Base-by-base conservation (phyloP, 2,113 vertebrate genomes). In the Peromyscus polionotus region DNA sequence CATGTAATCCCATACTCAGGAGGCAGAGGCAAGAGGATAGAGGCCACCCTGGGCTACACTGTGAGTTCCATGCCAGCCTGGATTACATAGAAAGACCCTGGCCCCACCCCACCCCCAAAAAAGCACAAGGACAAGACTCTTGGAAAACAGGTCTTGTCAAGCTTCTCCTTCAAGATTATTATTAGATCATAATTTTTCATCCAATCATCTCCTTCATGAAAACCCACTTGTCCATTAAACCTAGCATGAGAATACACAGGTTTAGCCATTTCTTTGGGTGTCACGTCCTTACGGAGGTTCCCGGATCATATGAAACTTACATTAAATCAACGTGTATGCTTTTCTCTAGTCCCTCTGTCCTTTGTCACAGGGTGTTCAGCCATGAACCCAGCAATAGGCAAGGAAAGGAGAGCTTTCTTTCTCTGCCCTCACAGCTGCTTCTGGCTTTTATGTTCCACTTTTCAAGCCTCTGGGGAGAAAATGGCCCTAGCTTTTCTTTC, bases 401-500 rank as follows among this genome's bases (percentile, higher is more conserved):
- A 96, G 4, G 54, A 85, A 91, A 72, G 77, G 9, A 54, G 68
- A 33, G 33, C 36, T 87, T 94, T 91, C 33, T 36, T 36, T 67
- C 16, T 48, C 63, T 80, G 51, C 7, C 54, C 48, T 84, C 90
- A 67, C 79, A 93, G 95, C 65, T 86, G 73, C 24, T 89, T 98
- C 54, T 94, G 72, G 92, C 36, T 2, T 81, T 91, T 91, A 87
- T 26, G 14, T 51, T 57, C 86, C 91, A 92, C 28, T 91, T 96
- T 95, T 87, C 20, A 79, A 94, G 22, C 68, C 83, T 92, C 57
- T 90, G 28, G 90, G 63, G n/a, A 86, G 26, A 93, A 20, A 90
- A 73, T 94, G 39, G 42, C 26, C 54, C n/a, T 84, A 36, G 88
- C 90, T 80, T 61, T 96, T 70, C 68, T 75, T 92, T 96, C 39